Percentiles rank a stretch among this genome's conserved stretches.
Conservation (phyloP, 2,797 vertebrate genomes). For the Spondyliosoma cantharus region DNA sequence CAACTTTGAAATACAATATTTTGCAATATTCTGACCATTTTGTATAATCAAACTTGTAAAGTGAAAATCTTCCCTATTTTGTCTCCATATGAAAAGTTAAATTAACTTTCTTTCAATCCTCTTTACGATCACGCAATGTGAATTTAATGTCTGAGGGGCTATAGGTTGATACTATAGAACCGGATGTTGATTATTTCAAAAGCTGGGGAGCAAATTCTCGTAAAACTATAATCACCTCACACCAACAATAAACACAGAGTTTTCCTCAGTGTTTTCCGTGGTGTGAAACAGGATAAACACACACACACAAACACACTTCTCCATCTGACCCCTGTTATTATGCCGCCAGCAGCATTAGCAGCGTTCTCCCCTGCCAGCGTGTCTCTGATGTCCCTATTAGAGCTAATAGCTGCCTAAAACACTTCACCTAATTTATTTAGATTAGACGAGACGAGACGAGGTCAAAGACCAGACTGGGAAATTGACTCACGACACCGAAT, state of each 20-base stretch:
- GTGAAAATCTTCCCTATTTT: not conserved
- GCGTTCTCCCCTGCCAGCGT: not conserved
- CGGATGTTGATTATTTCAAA: not conserved
- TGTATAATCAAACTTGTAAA: not conserved
- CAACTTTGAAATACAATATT: not conserved
- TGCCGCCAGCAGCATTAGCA: constrained; percentile 6
- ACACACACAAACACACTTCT: constrained; percentile 9
- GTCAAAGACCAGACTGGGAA: constrained; percentile 8
- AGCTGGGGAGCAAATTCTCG: not conserved
- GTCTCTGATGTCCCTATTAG: constrained; percentile 24
- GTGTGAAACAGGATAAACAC: not conserved
- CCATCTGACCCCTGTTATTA: constrained; percentile 21
- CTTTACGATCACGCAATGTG: too few relatives aligned
- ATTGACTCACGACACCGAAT: not conserved
- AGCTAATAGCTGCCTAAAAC: constrained; percentile 25
- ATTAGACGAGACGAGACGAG: constrained; percentile 14
- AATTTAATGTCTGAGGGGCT: not conserved
- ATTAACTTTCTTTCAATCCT: not conserved
- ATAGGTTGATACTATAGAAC: too few relatives aligned
- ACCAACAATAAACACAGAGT: not conserved
- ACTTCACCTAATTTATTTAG: constrained; percentile 36
- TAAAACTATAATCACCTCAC: not conserved
- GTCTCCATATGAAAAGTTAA: not conserved
- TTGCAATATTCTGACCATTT: not conserved
- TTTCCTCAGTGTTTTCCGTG: not conserved